phyloP scores from a whole-genome alignment of 2,888 invertebrate species.

The Colletes collaris region DNA sequence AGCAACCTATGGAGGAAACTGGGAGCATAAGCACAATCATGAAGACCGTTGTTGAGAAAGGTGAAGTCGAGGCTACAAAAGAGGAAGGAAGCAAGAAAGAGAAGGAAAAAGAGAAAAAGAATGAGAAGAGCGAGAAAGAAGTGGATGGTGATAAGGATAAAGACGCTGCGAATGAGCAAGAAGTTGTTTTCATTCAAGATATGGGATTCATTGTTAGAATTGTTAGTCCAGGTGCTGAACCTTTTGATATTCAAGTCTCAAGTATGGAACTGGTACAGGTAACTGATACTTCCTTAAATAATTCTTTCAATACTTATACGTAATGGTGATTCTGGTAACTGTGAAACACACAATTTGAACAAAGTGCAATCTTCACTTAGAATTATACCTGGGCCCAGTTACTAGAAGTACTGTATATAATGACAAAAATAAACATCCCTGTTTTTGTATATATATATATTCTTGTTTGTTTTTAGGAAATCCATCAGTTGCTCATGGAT shows the following conservation, averaged over 20 bases:
- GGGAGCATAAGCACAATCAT: slow-evolving; percentile 71
- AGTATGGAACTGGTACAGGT: slow-evolving; percentile 97
- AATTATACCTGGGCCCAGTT: no score
- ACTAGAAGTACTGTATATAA: no score
- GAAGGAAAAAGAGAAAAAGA: slow-evolving; percentile 68
- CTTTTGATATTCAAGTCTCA: slow-evolving; percentile 97
- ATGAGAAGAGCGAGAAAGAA: slow-evolving; percentile 74
- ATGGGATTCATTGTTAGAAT: slow-evolving; percentile 97
- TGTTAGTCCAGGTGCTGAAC: slow-evolving; percentile 94
- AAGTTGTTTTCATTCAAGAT: slow-evolving; percentile 95
- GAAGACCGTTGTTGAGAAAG: slow-evolving; percentile 82
- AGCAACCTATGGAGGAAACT: slow-evolving; percentile 70
- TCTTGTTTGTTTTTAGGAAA: slow-evolving; percentile 87
- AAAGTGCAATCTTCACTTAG: no score
- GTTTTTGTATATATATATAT: no score
- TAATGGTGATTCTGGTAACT: no score
- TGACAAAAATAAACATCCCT: not conserved
- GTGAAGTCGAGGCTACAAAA: slow-evolving; percentile 83
- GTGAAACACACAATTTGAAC: no score
- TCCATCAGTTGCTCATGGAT: slow-evolving; percentile 99
- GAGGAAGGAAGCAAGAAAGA: slow-evolving; percentile 80
- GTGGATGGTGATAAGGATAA: slow-evolving; percentile 76
- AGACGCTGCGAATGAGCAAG: slow-evolving; percentile 88
- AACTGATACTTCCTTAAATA: slow-evolving; percentile 16
- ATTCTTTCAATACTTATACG: not conserved